Conservation (phyloP, 2,113 vertebrate genomes). For the Progne subis region DNA sequence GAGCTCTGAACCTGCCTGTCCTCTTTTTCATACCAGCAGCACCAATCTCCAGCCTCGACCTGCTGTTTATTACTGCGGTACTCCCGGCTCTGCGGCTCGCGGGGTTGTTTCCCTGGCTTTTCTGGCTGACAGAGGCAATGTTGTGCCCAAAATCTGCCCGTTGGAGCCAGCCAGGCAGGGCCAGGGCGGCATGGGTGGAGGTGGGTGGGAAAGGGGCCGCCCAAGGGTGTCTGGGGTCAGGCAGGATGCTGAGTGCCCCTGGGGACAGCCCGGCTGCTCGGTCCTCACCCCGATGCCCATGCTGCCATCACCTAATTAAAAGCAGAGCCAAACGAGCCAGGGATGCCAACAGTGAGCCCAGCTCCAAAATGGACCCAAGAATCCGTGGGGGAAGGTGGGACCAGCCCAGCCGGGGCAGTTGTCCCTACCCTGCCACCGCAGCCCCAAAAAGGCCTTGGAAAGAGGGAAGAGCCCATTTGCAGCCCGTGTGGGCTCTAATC, state of each 20-base stretch:
- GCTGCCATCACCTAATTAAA: not conserved
- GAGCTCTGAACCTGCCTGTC: slow-evolving; percentile 47
- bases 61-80: slow-evolving; percentile 63
- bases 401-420: not conserved
- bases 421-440: not conserved
- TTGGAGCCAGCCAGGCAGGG: accelerated
- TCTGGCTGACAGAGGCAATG: not conserved
- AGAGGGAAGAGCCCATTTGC: accelerated
- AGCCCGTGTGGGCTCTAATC: not conserved
- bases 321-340: not conserved
- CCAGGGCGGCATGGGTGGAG: not conserved
- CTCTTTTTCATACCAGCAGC: slow-evolving; percentile 49
- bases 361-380: not conserved
- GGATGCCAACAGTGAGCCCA: accelerated
- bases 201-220: not conserved
- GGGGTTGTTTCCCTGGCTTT: not conserved
- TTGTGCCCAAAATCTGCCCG: not conserved
- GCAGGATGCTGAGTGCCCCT: not conserved
- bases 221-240: not conserved
- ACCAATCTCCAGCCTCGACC: slow-evolving; percentile 44
- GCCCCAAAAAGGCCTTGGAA: not conserved
- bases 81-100: slow-evolving; percentile 29
- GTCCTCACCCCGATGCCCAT: accelerated
- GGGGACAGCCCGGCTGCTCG: not conserved
- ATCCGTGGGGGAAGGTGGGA: accelerated